Evolutionary conservation across 2,888 invertebrate species (phyloP), one percentile per base, ranked within the genome.

Genomic region (Heliothis peltigera): DNA sequence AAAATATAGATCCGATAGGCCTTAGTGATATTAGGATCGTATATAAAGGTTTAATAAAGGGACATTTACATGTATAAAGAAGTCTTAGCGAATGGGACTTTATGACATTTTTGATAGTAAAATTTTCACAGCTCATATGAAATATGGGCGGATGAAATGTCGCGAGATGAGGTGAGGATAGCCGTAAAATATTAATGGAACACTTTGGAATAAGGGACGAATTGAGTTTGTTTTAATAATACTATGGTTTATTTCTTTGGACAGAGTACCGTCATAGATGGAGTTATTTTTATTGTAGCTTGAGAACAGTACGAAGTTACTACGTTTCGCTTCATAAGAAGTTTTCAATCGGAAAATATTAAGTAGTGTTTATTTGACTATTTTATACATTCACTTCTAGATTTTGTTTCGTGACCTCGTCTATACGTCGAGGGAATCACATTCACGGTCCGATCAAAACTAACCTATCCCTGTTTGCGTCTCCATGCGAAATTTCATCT

Each of bases 41-140:
- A 59, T 51, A 21, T 74, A 70, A 77, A 63, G 58, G 63, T 21
- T 43, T 70, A 70, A 70, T 77, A 80, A 61, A 64, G 22, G 35
- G 21, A 52, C 43, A 65, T 78, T 68, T 62, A 61, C 70, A 78
- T 65, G 21, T 39, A 61, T 65, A 54, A 57, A 61, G 51, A 32
- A 25, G 59, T 61, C 43, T 65, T 47, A 21, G 32, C 35, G 49
- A 67, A 60, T 65, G 57, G 7, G 18, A 35, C 39, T 74, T 69
- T 77, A 74, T 65, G 53, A 57, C 63, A 12, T 19, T 46, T 54
- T 66, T 49, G 53, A 64, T 42, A 57, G 46, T 68, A 57, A 77
- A 66, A 48, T 71, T 69, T 66, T 77, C 58, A 62, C 71, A 70
- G 66, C 62, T 57, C 64, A 55, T 74, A 56, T 53, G 64, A 62